Evolutionary conservation across 2,888 invertebrate species (phyloP).

Genomic region (Perizoma affinitatum): DNA sequence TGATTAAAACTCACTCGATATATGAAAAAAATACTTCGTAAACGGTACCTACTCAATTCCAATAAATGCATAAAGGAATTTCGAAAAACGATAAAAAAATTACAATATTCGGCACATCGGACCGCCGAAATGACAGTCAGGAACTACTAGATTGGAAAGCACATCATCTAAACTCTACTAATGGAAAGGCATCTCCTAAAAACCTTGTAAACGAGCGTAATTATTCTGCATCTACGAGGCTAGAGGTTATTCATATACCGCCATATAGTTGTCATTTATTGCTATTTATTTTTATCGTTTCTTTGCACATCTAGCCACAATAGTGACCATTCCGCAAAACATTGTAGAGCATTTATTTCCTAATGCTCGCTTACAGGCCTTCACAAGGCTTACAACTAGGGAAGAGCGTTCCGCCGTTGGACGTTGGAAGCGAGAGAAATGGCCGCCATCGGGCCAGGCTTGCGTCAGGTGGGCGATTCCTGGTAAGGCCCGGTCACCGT

Average conservation of each 20-base stretch:
- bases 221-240: constrained; percentile 6
- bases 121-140: constrained; percentile 57
- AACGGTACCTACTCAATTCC: constrained; percentile 72
- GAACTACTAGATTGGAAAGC: constrained; percentile 75
- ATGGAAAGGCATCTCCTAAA: constrained; percentile 36
- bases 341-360: background rate
- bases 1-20: constrained; percentile 82
- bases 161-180: constrained; percentile 50
- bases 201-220: constrained; percentile 22
- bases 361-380: constrained; percentile 22
- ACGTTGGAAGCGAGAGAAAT: constrained; percentile 41
- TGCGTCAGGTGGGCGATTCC: constrained; percentile 84
- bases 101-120: constrained; percentile 46
- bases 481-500: constrained; percentile 94
- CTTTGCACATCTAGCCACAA: background rate
- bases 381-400: constrained; percentile 43
- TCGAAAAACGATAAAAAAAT: constrained; percentile 48
- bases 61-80: constrained; percentile 67
- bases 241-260: background rate
- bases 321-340: background rate
- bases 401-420: constrained; percentile 46
- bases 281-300: background rate
- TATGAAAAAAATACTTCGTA: constrained; percentile 69
- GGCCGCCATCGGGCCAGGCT: constrained; percentile 47
- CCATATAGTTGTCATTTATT: background rate